These are phyloP conservation scores for Chelonus formosanus DNA, from an alignment of 2,888 invertebrate genomes.

Conservation along the genomic window DNA sequence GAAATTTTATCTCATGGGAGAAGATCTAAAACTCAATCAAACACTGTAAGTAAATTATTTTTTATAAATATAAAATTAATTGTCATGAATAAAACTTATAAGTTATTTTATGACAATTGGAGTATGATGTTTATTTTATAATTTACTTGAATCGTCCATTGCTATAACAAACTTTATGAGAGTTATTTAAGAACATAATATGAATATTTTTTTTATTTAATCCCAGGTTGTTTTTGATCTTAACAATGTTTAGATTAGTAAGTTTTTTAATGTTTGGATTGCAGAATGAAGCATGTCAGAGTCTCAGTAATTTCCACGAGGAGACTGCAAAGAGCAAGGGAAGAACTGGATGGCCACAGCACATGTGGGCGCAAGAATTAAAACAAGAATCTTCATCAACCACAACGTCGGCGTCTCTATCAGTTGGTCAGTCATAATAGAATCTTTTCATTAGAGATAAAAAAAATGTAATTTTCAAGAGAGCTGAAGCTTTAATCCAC, in stretches of 20 bases:
- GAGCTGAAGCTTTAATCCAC: slow-evolving; percentile 8
- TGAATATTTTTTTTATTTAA: too few relatives aligned
- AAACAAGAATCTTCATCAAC: slow-evolving; percentile 70
- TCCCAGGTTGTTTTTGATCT: background rate
- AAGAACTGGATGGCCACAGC: slow-evolving; percentile 96
- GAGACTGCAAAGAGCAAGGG: slow-evolving; percentile 74
- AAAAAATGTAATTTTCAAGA: slow-evolving; percentile 1
- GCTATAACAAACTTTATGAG: background rate
- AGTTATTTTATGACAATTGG: too few relatives aligned
- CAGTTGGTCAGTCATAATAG: slow-evolving; percentile 50
- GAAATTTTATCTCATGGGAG: slow-evolving; percentile 71
- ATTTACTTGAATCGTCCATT: too few relatives aligned
- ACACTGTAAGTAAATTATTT: slow-evolving; percentile 46
- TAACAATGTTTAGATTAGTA: background rate
- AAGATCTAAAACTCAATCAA: slow-evolving; percentile 55
- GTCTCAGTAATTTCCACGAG: slow-evolving; percentile 49
- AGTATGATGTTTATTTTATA: too few relatives aligned
- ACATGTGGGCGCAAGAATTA: slow-evolving; percentile 92
- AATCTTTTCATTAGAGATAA: slow-evolving; percentile 21
- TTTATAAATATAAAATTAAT: background rate
- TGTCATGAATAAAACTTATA: too few relatives aligned
- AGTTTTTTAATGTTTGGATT: slow-evolving; percentile 37
- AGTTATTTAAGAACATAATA: background rate
- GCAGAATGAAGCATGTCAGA: slow-evolving; percentile 58
- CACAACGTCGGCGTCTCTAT: slow-evolving; percentile 32